Base-by-base conservation (phyloP, 2,888 invertebrate genomes). In the Ochlodes sylvanus region DNA sequence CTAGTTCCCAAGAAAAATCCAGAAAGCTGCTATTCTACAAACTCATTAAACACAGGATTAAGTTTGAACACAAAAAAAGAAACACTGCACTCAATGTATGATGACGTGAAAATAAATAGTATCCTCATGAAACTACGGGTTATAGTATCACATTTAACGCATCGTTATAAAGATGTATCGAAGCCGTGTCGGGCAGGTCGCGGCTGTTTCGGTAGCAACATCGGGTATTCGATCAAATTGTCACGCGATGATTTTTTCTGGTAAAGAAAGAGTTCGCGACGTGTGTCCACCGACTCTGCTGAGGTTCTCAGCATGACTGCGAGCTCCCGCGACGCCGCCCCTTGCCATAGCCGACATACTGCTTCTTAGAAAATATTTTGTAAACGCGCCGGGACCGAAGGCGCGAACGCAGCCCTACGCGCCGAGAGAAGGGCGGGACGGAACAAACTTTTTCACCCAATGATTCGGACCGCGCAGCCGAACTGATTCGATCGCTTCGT, bases 291-390 rank as follows among this genome's bases (percentile, higher is more conserved):
- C 88, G 86, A 79, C 88, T 89, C 86, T 86, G 91, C 91, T 87
- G 92, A 92, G 89, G 81, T 76, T 87, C 93, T 88, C 93, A 93
- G 93, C 93, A 93, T 92, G 93, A 93, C 93, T 93, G 92, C 90
- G 87, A 84, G 89, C 90, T 89, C 92, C 92, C 91, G 91, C 91
- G 89, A 85, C 87, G 92, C 84, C 91, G 90, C 91, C 92, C 92
- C 91, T 90, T 85, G 85, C 77, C 75, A 81, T 84, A 83, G 81
- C 89, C 88, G 91, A 89, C 90, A 90, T 91, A 88, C 90, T 89
- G 88, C 88, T 90, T 87, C 91, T 89, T 88, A 86, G 84, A 85
- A 89, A 88, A 87, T 86, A 85, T 86, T 85, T 84, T 80, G 84
- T 84, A 74, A 77, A 76, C 79, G 80, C 76, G 79, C 75, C 80